These are phyloP conservation scores for Hermaeophaga mercurialis DNA, from an alignment of 2,888 invertebrate genomes.

Conservation along the genomic window DNA sequence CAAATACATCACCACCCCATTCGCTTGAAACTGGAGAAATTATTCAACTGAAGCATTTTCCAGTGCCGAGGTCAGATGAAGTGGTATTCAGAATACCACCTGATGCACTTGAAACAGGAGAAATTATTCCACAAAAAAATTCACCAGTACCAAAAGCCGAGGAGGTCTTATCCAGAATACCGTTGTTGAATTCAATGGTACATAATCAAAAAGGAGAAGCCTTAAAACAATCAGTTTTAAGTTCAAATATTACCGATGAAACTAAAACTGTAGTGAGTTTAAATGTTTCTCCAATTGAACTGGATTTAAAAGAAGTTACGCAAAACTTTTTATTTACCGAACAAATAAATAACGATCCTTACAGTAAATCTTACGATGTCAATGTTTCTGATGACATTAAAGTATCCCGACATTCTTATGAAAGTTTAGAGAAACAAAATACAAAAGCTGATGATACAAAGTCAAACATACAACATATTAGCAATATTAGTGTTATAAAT, in stretches of 20 bases:
- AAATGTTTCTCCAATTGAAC: constrained; percentile 27
- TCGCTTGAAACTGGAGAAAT: constrained; percentile 31
- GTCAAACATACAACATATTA: constrained; percentile 39
- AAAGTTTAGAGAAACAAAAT: constrained; percentile 66
- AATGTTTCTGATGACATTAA: constrained; percentile 69
- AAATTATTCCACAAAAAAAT: constrained; percentile 4
- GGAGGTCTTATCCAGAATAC: constrained; percentile 36
- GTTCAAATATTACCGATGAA: constrained; percentile 39
- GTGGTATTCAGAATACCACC: constrained; percentile 32
- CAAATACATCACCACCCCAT: constrained; percentile 32
- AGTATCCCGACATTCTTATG: constrained; percentile 66
- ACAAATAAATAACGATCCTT: constrained; percentile 39
- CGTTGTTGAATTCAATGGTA: constrained; percentile 36
- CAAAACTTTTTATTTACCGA: constrained; percentile 52
- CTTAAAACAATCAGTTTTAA: constrained; percentile 22
- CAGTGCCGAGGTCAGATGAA: constrained; percentile 27
- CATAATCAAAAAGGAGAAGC: constrained; percentile 30
- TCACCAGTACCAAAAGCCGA: constrained; percentile 25
- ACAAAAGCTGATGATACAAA: constrained; percentile 44
- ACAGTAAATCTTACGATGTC: constrained; percentile 59
- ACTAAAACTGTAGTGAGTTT: constrained; percentile 42
- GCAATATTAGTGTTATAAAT: constrained; percentile 43
- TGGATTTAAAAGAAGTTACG: constrained; percentile 41
- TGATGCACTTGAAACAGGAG: constrained; percentile 20
- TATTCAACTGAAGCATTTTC: constrained; percentile 6